phyloP scores from a whole-genome alignment of 2,113 vertebrate species.

The Macrotus californicus region DNA sequence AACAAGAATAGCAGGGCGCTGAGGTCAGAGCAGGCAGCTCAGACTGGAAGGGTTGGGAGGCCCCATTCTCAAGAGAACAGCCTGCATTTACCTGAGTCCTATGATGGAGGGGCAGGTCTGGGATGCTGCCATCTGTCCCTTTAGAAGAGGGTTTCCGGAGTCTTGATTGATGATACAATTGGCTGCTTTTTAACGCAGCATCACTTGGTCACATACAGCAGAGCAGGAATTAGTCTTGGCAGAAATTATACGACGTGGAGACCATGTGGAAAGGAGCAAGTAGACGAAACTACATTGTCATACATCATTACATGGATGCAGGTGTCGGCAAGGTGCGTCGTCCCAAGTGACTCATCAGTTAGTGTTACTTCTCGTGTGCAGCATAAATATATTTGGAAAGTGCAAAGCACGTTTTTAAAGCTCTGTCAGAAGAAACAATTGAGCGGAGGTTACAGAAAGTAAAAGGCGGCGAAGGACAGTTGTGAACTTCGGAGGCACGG shows the following conservation, averaged over 20 bases:
- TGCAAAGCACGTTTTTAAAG: neutral
- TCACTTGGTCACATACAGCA: neutral
- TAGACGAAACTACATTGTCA: accelerated
- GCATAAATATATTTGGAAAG: neutral
- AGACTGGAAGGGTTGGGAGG: neutral
- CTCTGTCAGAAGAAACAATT: neutral
- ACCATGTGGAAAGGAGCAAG: neutral
- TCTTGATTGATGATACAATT: neutral
- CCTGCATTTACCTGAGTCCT: neutral
- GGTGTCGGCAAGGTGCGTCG: neutral
- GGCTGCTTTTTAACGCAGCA: neutral
- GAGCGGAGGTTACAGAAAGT: neutral
- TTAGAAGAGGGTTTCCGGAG: neutral
- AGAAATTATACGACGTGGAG: neutral
- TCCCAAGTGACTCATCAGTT: neutral
- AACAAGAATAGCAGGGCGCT: accelerated
- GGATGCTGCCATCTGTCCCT: neutral
- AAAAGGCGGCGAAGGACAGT: too few species aligned
- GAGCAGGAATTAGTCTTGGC: neutral
- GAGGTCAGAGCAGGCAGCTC: neutral
- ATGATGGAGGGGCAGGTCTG: neutral
- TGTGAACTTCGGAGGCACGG: neutral
- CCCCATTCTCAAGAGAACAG: neutral
- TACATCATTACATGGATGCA: neutral
- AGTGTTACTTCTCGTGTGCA: neutral